phyloP scores from a whole-genome alignment of 2,888 invertebrate genomes.

The Aphodius granarius region DNA sequence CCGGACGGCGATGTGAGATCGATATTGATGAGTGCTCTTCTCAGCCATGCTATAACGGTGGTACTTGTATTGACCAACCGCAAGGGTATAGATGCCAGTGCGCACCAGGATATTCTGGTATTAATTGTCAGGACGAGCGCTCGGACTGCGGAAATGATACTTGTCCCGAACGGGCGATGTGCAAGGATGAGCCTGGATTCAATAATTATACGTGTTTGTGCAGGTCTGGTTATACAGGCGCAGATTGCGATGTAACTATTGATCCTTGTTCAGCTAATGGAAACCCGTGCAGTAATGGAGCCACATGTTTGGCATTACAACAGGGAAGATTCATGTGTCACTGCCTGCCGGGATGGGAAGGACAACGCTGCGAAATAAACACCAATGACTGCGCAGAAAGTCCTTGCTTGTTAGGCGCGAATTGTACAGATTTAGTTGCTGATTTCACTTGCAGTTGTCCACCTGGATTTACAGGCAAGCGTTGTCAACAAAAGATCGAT shows the following conservation, averaged over 20 bases:
- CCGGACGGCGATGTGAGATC: slow-evolving; percentile 89
- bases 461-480: slow-evolving; percentile 91
- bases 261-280: slow-evolving; percentile 89
- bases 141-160: slow-evolving; percentile 87
- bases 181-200: slow-evolving; percentile 89
- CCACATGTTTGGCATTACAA: slow-evolving; percentile 84
- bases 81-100: slow-evolving; percentile 93
- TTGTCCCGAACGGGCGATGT: slow-evolving; percentile 95
- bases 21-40: slow-evolving; percentile 96
- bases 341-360: slow-evolving; percentile 97
- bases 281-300: slow-evolving; percentile 90
- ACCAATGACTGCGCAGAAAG: slow-evolving; percentile 92
- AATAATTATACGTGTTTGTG: slow-evolving; percentile 93
- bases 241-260: slow-evolving; percentile 88
- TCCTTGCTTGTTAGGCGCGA: slow-evolving; percentile 87
- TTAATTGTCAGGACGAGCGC: slow-evolving; percentile 92
- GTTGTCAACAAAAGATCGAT: slow-evolving; percentile 94
- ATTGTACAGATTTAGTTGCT: slow-evolving; percentile 91
- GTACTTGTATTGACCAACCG: slow-evolving; percentile 87
- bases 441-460: slow-evolving; percentile 95
- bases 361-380: slow-evolving; percentile 91
- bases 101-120: slow-evolving; percentile 83
- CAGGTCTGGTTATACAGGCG: slow-evolving; percentile 91
- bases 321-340: slow-evolving; percentile 94
- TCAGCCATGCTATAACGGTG: slow-evolving; percentile 92